These are phyloP conservation scores for Ovis aries DNA, from an alignment of 2,113 vertebrate species.

Conservation along the genomic window ARS-UI_Ramb_v3.0 NC_056064.1:47101001-47101500, in stretches of 20 bases:
- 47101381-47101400: neutral
- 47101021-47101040: conserved; percentile 23
- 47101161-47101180: neutral
- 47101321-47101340: neutral
- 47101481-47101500: neutral
- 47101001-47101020: neutral
- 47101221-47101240: neutral
- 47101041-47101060: neutral
- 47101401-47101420: neutral
- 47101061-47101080: neutral
- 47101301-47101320: neutral
- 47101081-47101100: neutral
- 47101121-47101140: neutral
- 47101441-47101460: neutral
- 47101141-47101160: neutral
- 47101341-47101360: neutral
- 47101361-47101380: neutral
- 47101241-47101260: neutral
- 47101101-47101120: neutral
- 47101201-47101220: neutral
- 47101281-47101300: neutral
- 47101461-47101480: neutral
- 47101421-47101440: neutral
- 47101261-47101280: neutral
- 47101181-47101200: neutral